These are phyloP conservation scores for Callimorpha dominula DNA, from an alignment of 2,888 invertebrate species.

Conservation along the genomic window DNA sequence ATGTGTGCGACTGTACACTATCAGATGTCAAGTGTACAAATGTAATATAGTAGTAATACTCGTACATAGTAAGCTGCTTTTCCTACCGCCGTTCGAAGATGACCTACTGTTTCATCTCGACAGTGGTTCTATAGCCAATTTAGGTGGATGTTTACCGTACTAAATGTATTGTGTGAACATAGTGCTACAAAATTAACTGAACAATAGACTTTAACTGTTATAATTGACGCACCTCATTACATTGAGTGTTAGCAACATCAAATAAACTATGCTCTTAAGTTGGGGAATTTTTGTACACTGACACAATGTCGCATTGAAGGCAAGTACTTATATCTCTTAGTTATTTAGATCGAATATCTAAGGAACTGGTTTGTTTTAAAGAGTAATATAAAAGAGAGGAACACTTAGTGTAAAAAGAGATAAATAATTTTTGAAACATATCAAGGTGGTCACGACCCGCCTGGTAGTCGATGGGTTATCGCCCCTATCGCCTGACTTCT, in stretches of 20 bases:
- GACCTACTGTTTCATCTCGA: neutral
- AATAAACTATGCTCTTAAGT: slow-evolving; percentile 10
- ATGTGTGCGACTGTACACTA: neutral
- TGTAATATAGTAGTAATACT: neutral
- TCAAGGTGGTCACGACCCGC: too few species aligned
- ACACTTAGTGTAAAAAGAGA: neutral
- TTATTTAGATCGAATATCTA: neutral
- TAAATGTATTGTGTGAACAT: slow-evolving; percentile 21
- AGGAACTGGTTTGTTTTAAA: neutral
- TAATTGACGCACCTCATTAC: slow-evolving; percentile 27
- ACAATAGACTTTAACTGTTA: slow-evolving; percentile 26
- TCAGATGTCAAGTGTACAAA: neutral
- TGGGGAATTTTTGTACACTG: slow-evolving; percentile 7
- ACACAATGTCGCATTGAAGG: neutral
- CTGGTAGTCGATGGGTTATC: too few species aligned
- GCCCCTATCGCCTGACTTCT: neutral
- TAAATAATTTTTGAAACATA: neutral
- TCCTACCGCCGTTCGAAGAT: neutral
- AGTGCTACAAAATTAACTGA: slow-evolving; percentile 20
- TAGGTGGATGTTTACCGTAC: slow-evolving; percentile 17
- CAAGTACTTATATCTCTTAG: neutral
- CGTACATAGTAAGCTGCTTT: slow-evolving; percentile 4
- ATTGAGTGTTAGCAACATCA: slow-evolving; percentile 15
- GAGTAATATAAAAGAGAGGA: neutral
- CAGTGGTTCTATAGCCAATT: slow-evolving; percentile 11